Evolutionary conservation across 1,140 invertebrate genomes (phyloP), one percentile per base, ranked within the genome.

Genomic region (Gryllus bimaculatus): DNA sequence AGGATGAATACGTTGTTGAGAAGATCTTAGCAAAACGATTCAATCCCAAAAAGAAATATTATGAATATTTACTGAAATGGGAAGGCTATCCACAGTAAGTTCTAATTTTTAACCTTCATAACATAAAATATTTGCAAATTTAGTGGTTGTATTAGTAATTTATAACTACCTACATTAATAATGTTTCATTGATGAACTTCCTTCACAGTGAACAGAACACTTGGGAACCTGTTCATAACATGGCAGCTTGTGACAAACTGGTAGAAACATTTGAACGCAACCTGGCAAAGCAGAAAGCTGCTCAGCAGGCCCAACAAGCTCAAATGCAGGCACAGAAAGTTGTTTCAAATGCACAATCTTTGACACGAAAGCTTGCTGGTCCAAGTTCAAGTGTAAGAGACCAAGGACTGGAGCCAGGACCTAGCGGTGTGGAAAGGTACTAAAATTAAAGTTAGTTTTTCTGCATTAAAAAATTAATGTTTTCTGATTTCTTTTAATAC

Each of bases 1-100:
- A 86, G 20, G 87, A 88, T 80, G 91, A 93, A 83, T 92, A 89
- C 83, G 86, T 89, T 8, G 91, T 94, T 7, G 93, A 95, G 83
- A 93, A 92, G 86, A 94, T 95, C 80, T 87, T 94, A 49, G 92
- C 92, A 12, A 94, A 94, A 84, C 87, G 93, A 18, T 94, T 91
- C 83, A 95, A 94, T 86, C 91, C 92, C 8, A 89, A 92, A 74
- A 92, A 91, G 79, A 92, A 91, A 83, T 90, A 90, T 79, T 91
- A 91, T 81, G 93, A 95, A 85, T 95, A 94, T 85, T 85, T 94
- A 82, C 88, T 95, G 15, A 95, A 95, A 85, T 95, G 93, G 93
- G 92, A 94, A 84, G 91, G 92, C 80, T 92, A 91, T 83, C 86
- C 90, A 47, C 90, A 91, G 91, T 93, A 81, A 89, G 90, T 74